A percentile compares a stretch with the other conserved stretches of the same genome.
These are phyloP conservation scores for Mallateleia sp. DNA, from an alignment of 2,888 invertebrate species.

Conservation along the genomic window DNA sequence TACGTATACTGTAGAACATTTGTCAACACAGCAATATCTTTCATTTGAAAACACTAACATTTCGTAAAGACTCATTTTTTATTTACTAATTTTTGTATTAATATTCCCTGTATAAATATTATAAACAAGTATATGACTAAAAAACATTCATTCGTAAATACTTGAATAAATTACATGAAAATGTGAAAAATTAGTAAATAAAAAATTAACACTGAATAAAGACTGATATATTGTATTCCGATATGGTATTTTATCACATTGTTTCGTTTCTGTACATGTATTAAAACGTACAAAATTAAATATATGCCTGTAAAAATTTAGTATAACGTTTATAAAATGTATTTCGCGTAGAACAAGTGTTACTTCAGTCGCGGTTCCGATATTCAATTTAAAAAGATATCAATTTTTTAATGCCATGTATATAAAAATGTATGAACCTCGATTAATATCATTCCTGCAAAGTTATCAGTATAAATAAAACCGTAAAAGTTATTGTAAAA, in stretches of 20 bases:
- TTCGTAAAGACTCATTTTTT: neutral
- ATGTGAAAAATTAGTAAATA: neutral
- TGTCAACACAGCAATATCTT: too few relatives aligned
- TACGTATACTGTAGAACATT: too few relatives aligned
- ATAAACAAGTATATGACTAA: too few relatives aligned
- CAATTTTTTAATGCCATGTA: neutral
- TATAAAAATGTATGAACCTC: neutral
- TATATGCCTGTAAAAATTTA: slow-evolving; percentile 15
- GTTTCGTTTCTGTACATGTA: neutral
- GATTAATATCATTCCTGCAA: neutral
- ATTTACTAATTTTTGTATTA: neutral
- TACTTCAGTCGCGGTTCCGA: slow-evolving; percentile 14
- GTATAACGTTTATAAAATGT: slow-evolving; percentile 46
- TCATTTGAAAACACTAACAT: neutral
- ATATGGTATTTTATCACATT: neutral
- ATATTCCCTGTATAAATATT: too few relatives aligned
- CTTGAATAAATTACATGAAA: neutral
- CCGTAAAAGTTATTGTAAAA: neutral
- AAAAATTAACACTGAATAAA: neutral
- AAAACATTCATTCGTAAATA: too few relatives aligned
- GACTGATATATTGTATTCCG: neutral
- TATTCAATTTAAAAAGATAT: too few relatives aligned
- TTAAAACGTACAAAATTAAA: neutral
- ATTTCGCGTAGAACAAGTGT: slow-evolving; percentile 24
- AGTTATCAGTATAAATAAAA: neutral